A percentile compares a stretch with the other conserved stretches of the same genome.
These are phyloP conservation scores for Limnephilus marmoratus DNA, from an alignment of 2,888 invertebrate genomes.

Conservation along the genomic window DNA sequence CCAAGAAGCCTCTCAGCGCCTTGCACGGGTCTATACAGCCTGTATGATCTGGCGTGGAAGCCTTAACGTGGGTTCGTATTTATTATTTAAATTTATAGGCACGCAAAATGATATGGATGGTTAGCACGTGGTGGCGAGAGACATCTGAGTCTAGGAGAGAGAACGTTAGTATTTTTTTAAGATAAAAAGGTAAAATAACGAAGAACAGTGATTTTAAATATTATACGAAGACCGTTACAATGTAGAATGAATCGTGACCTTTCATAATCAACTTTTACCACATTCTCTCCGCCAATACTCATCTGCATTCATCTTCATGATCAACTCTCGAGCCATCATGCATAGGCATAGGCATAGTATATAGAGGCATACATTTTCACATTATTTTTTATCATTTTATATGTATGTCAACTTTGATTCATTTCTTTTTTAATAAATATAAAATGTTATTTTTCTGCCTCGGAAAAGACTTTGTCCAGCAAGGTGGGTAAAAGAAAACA, in stretches of 20 bases:
- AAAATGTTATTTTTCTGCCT: no score
- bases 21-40: neutral
- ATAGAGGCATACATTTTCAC: no score
- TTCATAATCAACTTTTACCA: neutral
- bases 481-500: no score
- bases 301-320: no score
- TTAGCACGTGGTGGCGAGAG: slow-evolving; percentile 51
- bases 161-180: neutral
- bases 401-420: no score
- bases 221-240: neutral
- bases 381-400: no score
- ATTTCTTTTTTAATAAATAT: no score
- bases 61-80: slow-evolving; percentile 46
- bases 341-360: no score
- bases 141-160: neutral
- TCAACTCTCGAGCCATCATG: no score
- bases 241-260: neutral
- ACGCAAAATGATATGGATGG: slow-evolving; percentile 59
- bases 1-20: slow-evolving; percentile 20
- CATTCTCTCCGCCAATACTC: neutral
- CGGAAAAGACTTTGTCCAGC: no score
- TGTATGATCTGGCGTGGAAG: slow-evolving; percentile 12
- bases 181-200: neutral
- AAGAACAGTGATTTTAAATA: neutral
- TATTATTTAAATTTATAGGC: slow-evolving; percentile 63